Percentiles rank a stretch among this genome's conserved stretches.
Conservation (phyloP, 2,113 vertebrate genomes). For the Corydoras sp. region DNA sequence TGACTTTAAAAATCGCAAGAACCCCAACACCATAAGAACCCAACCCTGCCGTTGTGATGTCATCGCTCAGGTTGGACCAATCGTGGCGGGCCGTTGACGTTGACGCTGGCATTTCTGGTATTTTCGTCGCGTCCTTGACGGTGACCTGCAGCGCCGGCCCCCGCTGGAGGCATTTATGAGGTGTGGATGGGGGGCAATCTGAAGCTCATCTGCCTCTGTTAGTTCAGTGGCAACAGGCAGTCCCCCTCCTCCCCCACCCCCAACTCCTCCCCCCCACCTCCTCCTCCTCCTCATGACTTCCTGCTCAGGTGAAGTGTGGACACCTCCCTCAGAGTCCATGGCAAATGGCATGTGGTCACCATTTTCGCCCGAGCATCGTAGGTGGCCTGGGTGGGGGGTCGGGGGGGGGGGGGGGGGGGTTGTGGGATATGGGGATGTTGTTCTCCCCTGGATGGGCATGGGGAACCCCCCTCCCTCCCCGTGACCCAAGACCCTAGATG, state of each 20-base stretch:
- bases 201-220: constrained; percentile 49
- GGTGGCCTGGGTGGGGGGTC: constrained; percentile 33
- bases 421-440: too few species aligned
- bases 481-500: too few species aligned
- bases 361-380: constrained; percentile 4
- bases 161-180: constrained; percentile 43
- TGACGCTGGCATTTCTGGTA: constrained; percentile 34
- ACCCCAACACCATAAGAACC: too few species aligned
- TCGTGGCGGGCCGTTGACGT: not conserved
- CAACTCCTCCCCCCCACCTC: too few species aligned
- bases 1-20: too few species aligned
- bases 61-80: too few species aligned
- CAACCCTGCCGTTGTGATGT: too few species aligned
- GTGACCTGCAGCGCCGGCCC: constrained; percentile 32
- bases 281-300: constrained; percentile 30
- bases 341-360: constrained; percentile 38
- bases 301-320: constrained; percentile 46
- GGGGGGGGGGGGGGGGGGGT: too few species aligned
- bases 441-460: too few species aligned
- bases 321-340: constrained; percentile 19
- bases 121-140: constrained; percentile 39
- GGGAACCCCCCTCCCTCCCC: too few species aligned
- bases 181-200: constrained; percentile 46
- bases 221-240: constrained; percentile 47
- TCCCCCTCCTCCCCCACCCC: too few species aligned